A percentile compares a stretch with the other conserved stretches of the same genome.
Conservation (phyloP, 2,113 vertebrate genomes). For the Lichenostomus cassidix region DNA sequence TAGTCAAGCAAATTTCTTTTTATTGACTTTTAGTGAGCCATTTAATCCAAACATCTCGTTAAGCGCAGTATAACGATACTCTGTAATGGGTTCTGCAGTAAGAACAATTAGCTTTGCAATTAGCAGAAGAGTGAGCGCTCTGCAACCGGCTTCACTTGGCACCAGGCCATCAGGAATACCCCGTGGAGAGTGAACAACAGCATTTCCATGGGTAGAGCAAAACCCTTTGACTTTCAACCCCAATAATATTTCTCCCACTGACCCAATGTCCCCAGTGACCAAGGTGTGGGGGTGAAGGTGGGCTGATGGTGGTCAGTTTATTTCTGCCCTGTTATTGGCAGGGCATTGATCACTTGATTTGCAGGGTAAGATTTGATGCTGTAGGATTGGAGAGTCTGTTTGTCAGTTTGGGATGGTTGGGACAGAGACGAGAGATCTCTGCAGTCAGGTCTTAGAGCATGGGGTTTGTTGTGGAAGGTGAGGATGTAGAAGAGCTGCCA, state of each 20-base stretch:
- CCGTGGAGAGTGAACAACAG: not conserved
- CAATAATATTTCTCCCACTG: not conserved
- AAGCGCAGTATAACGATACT: conserved; percentile 76
- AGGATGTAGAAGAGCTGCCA: too few species aligned
- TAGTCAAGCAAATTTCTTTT: conserved; percentile 79
- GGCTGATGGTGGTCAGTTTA: not conserved
- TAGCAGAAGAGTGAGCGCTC: conserved; percentile 74
- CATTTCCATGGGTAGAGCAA: not conserved
- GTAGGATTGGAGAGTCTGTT: too few species aligned
- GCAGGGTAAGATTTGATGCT: not conserved
- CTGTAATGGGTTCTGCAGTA: conserved; percentile 79
- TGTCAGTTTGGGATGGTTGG: too few species aligned
- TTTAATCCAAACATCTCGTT: conserved; percentile 84
- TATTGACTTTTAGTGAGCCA: conserved; percentile 82
- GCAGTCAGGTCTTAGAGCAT: too few species aligned
- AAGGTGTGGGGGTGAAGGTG: not conserved
- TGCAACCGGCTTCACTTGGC: conserved; percentile 61
- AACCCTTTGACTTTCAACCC: not conserved
- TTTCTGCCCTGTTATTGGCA: not conserved
- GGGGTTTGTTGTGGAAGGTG: too few species aligned
- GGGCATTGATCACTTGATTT: not conserved
- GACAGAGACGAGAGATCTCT: too few species aligned
- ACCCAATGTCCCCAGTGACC: not conserved
- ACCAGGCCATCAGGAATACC: not conserved
- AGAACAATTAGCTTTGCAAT: conserved; percentile 83